Percentiles rank a stretch among this genome's conserved stretches.
phyloP scores from a whole-genome alignment of 2,797 vertebrate genomes.

The Luscinia luscinia region DNA sequence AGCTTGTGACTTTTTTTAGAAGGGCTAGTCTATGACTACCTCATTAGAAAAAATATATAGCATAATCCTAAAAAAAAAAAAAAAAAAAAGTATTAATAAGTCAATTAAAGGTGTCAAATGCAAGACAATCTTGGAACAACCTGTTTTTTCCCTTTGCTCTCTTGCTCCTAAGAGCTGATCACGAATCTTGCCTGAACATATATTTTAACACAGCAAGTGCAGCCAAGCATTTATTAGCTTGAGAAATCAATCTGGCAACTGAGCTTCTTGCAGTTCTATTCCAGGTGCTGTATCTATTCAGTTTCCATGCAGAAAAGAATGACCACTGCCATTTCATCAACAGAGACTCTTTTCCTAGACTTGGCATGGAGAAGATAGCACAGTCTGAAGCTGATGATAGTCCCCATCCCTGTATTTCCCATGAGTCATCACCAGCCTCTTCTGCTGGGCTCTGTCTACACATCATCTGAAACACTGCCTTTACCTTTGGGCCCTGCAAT shows the following conservation, averaged over 20 bases:
- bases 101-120: slow-evolving; percentile 40
- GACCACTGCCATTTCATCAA: not conserved
- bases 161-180: not conserved
- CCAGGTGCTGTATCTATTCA: not conserved
- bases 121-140: slow-evolving; percentile 29
- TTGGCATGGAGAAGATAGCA: not conserved
- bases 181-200: not conserved
- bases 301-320: slow-evolving; percentile 5
- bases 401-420: not conserved
- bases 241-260: slow-evolving; percentile 42
- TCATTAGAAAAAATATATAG: slow-evolving; percentile 31
- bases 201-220: slow-evolving; percentile 19
- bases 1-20: not conserved
- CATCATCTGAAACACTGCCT: not conserved
- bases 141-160: not conserved
- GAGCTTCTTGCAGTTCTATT: not conserved
- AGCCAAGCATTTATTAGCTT: slow-evolving; percentile 52
- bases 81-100: slow-evolving; percentile 5
- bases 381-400: fast-evolving
- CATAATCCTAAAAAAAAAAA: not conserved
- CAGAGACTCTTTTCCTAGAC: not conserved
- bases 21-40: not conserved
- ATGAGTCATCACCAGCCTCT: not conserved
- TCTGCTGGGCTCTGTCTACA: not conserved
- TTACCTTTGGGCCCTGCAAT: not conserved